These are phyloP conservation scores for Premnoplex brunnescens DNA, from an alignment of 2,797 vertebrate species.

Conservation along the genomic window DNA sequence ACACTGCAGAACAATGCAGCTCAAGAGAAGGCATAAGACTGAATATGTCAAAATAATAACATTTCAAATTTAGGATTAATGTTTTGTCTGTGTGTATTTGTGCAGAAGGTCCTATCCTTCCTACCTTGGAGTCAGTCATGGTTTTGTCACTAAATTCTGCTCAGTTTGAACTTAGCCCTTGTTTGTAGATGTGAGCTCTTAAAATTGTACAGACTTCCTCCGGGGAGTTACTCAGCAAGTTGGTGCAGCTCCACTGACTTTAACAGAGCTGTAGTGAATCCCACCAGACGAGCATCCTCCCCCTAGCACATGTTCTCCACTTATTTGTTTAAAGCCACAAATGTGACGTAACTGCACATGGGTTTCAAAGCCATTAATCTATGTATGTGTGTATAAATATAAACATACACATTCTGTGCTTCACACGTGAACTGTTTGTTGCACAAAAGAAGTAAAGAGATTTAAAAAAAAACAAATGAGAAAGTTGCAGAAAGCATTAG, in stretches of 20 bases:
- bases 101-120: background rate
- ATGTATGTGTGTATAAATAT: background rate
- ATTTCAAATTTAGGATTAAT: background rate
- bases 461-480: background rate
- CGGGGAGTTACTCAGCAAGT: background rate
- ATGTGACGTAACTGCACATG: background rate
- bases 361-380: conserved; percentile 22
- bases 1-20: background rate
- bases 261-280: background rate
- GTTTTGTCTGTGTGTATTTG: background rate
- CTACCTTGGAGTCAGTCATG: background rate
- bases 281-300: background rate
- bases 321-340: background rate
- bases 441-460: conserved; percentile 42
- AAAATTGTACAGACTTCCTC: background rate
- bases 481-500: conserved; percentile 53
- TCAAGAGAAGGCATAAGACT: background rate
- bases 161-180: background rate
- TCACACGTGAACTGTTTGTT: conserved; percentile 31
- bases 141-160: background rate
- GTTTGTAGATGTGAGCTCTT: background rate
- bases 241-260: background rate
- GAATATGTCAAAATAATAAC: background rate
- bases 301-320: background rate
- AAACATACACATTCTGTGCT: conserved; percentile 22